Percentiles rank a stretch among this genome's conserved stretches.
These are phyloP conservation scores for Polymixis flavicincta DNA, from an alignment of 2,888 invertebrate species.

Conservation along the genomic window DNA sequence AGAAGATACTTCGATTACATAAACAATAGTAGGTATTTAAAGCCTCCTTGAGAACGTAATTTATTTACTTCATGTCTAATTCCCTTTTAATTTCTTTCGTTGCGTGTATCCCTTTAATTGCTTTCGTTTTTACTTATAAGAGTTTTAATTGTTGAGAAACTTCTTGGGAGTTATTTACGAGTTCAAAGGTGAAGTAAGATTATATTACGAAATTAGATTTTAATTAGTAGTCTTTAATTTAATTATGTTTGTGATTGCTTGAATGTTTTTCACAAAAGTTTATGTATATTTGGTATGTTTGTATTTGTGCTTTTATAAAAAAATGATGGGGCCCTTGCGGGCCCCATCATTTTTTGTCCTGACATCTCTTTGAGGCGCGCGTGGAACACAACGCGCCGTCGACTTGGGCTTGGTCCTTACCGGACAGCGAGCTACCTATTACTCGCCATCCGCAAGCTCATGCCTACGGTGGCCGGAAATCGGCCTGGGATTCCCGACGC, in stretches of 20 bases:
- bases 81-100: slow-evolving; percentile 33
- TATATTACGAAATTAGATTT: slow-evolving; percentile 46
- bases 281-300: neutral
- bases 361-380: no score
- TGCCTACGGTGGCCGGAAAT: no score
- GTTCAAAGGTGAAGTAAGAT: slow-evolving; percentile 49
- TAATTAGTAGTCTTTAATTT: slow-evolving; percentile 35
- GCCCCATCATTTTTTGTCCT: no score
- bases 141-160: slow-evolving; percentile 52
- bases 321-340: no score
- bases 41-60: slow-evolving; percentile 6
- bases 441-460: no score
- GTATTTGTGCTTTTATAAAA: neutral
- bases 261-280: slow-evolving; percentile 10
- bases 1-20: neutral
- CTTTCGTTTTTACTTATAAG: slow-evolving; percentile 32
- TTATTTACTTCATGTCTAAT: slow-evolving; percentile 22
- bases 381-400: no score
- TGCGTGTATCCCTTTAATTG: slow-evolving; percentile 51
- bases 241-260: slow-evolving; percentile 30
- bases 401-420: no score
- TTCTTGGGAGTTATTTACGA: slow-evolving; percentile 48
- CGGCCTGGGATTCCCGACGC: no score
- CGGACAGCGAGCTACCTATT: no score
- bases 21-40: neutral